Conservation (phyloP, 1,140 invertebrate species). For the Maconellicoccus hirsutus region DNA sequence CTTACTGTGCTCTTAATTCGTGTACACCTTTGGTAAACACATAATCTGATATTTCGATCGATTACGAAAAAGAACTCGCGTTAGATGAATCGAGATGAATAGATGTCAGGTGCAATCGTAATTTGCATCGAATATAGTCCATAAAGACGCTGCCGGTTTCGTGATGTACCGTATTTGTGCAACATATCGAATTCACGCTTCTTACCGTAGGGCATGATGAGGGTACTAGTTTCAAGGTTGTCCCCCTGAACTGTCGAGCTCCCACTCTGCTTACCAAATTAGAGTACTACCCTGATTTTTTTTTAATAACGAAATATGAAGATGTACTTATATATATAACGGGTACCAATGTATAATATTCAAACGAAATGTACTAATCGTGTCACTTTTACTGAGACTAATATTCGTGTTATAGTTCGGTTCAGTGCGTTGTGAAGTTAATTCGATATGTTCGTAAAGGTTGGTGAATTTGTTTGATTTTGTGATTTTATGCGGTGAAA, state of each 20-base stretch:
- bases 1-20: no score
- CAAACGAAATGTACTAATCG: not conserved
- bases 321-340: conserved; percentile 9
- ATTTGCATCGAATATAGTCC: conserved; percentile 18
- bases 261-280: conserved; percentile 14
- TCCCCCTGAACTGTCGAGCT: not conserved
- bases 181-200: conserved; percentile 6
- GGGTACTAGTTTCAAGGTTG: conserved; percentile 12
- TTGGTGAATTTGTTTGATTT: not conserved
- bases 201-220: not conserved
- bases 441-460: not conserved
- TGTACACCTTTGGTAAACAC: no score
- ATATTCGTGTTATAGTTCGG: not conserved
- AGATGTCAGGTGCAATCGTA: conserved; percentile 15
- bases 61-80: no score
- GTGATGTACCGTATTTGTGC: conserved; percentile 19
- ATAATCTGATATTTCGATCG: no score
- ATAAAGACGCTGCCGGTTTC: conserved; percentile 13
- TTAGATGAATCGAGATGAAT: not conserved
- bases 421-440: not conserved
- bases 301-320: conserved; percentile 2
- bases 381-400: not conserved
- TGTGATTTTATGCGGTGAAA: not conserved
- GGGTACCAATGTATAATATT: not conserved
- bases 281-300: conserved; percentile 14